Percentiles rank a stretch among this genome's conserved stretches.
These are phyloP conservation scores for Rhynchotus rufescens DNA, from an alignment of 2,797 vertebrate genomes.

Conservation along the genomic window DNA sequence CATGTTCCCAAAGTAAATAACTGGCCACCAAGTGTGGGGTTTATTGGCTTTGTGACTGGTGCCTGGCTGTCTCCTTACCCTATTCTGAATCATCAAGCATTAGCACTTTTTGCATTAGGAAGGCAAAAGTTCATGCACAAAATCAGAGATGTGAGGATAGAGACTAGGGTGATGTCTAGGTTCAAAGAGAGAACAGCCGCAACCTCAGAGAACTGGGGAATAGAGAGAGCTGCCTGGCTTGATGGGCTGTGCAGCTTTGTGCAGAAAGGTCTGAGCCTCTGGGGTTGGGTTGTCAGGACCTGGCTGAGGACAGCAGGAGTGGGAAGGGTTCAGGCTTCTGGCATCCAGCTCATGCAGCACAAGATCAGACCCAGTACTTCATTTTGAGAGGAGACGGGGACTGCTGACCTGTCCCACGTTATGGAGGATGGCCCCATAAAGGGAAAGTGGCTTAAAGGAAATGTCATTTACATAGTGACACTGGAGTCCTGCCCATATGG, in stretches of 20 bases:
- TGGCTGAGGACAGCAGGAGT: neutral
- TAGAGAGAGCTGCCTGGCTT: neutral
- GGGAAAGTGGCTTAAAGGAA: neutral
- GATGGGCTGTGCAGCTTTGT: neutral
- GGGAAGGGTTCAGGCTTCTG: neutral
- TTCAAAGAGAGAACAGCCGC: neutral
- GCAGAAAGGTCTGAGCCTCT: neutral
- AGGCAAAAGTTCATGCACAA: neutral
- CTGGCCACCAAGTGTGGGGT: neutral
- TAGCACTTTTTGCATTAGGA: neutral
- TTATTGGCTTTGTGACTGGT: neutral
- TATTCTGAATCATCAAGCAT: neutral
- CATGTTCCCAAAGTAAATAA: constrained; percentile 6
- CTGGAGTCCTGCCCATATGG: neutral
- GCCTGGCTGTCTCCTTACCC: neutral
- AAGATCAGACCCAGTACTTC: neutral
- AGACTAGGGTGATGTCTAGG: neutral
- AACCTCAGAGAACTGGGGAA: neutral
- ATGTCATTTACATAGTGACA: neutral
- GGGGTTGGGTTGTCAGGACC: neutral
- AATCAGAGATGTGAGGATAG: neutral
- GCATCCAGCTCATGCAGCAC: neutral
- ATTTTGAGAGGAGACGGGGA: neutral
- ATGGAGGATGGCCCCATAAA: neutral
- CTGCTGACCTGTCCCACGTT: fast-evolving